Percentiles rank a stretch among this genome's conserved stretches.
These are phyloP conservation scores for Elachura formosa DNA, from an alignment of 2,113 vertebrate species.

Conservation along the genomic window DNA sequence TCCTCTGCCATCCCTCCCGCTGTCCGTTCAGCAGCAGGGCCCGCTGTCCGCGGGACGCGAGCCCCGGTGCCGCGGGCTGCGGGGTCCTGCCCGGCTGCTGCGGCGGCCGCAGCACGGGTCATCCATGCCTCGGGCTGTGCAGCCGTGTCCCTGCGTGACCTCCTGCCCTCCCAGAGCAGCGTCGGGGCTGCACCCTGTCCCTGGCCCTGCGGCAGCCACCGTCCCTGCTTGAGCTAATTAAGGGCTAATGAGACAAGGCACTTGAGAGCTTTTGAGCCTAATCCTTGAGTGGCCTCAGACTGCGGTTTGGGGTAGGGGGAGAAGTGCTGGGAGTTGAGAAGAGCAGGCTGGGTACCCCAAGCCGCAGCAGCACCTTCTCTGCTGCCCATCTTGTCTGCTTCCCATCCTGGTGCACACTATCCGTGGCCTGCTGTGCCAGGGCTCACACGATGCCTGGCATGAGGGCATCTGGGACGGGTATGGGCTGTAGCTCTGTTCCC, in stretches of 20 bases:
- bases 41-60: accelerated
- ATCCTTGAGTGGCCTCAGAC: background rate
- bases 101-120: background rate
- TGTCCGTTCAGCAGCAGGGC: accelerated
- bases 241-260: slow-evolving; percentile 22
- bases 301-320: background rate
- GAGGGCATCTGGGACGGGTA: accelerated
- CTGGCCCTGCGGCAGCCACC: background rate
- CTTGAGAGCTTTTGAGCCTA: slow-evolving; percentile 19
- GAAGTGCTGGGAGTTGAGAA: background rate
- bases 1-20: background rate
- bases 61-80: background rate
- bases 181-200: background rate
- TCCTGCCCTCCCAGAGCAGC: background rate
- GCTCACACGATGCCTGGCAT: accelerated
- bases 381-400: accelerated
- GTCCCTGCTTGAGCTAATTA: slow-evolving; percentile 31
- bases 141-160: background rate
- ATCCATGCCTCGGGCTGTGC: background rate
- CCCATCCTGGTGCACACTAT: accelerated
- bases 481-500: background rate
- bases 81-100: background rate
- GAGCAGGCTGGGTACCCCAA: too few species aligned
- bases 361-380: accelerated
- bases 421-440: too few species aligned